A percentile compares a stretch with the other conserved stretches of the same genome.
Conservation (phyloP, 1,140 invertebrate genomes). For the Pseudomyrmex dendroicus region DNA sequence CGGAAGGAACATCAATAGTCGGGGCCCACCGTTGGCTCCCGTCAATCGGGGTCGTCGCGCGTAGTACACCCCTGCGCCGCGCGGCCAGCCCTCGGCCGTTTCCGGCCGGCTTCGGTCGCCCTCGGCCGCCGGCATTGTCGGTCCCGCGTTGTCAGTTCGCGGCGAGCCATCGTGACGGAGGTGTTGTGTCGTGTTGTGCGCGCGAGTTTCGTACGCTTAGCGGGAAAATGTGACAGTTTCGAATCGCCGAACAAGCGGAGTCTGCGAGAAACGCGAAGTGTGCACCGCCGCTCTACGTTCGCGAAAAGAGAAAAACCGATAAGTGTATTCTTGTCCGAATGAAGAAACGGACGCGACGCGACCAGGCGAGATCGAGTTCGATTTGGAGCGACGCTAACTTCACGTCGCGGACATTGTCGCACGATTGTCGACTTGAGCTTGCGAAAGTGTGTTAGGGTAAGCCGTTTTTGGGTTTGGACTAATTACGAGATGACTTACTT, state of each 20-base stretch:
- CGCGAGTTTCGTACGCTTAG: constrained; percentile 13
- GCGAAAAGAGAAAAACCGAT: neutral
- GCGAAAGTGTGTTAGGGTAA: constrained; percentile 18
- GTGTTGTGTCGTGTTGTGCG: constrained; percentile 62
- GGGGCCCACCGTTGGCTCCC: constrained; percentile 43
- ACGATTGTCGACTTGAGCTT: neutral
- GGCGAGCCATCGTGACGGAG: constrained; percentile 75
- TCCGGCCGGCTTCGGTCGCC: constrained; percentile 74
- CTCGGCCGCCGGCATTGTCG: constrained; percentile 72
- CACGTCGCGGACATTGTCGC: neutral
- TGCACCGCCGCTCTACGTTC: neutral
- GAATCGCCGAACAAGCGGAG: neutral
- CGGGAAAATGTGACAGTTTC: constrained; percentile 70
- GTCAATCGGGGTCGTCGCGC: constrained; percentile 70
- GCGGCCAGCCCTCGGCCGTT: constrained; percentile 70
- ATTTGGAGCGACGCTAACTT: neutral
- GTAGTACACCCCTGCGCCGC: constrained; percentile 61
- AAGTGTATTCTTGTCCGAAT: neutral
- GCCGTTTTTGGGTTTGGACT: neutral
- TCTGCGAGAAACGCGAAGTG: constrained; percentile 1
- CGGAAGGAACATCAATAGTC: constrained; percentile 67
- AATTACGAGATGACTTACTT: neutral
- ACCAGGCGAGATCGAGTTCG: neutral
- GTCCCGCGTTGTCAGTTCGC: constrained; percentile 79
- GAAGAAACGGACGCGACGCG: neutral